A percentile compares a stretch with the other conserved stretches of the same genome.
These are phyloP conservation scores for Diorhabda carinulata DNA, from an alignment of 1,140 invertebrate genomes.

Conservation along the genomic window DNA sequence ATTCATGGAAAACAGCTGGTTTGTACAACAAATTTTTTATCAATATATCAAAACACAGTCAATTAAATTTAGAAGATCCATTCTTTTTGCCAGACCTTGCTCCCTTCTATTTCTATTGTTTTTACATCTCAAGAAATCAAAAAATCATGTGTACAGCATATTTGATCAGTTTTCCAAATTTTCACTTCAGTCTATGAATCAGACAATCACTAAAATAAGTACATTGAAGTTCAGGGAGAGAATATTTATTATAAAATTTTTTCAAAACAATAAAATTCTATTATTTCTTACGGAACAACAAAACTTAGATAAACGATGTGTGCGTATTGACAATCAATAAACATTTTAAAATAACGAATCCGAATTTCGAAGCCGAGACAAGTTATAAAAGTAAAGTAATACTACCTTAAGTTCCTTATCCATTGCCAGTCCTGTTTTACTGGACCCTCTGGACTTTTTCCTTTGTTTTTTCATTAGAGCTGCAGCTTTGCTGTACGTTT, in stretches of 20 bases:
- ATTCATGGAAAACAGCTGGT: too few species aligned
- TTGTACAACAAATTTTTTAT: too few species aligned
- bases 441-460: slow-evolving; percentile 76
- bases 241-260: too few species aligned
- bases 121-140: not conserved
- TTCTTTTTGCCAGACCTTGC: not conserved
- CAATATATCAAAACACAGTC: too few species aligned
- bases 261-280: too few species aligned
- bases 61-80: too few species aligned
- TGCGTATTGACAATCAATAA: not conserved
- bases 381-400: slow-evolving; percentile 4
- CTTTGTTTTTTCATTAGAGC: slow-evolving; percentile 84
- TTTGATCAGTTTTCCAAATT: not conserved
- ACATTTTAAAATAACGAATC: not conserved
- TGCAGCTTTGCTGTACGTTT: slow-evolving; percentile 84
- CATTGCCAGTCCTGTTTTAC: slow-evolving; percentile 73
- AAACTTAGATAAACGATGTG: not conserved
- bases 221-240: too few species aligned
- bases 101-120: not conserved
- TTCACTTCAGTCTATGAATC: too few species aligned
- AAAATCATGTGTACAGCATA: not conserved
- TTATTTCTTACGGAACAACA: not conserved
- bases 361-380: not conserved
- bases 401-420: slow-evolving; percentile 83
- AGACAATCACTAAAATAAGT: too few species aligned